Conservation (phyloP, 2,888 invertebrate genomes). For the Acleris sparsana region DNA sequence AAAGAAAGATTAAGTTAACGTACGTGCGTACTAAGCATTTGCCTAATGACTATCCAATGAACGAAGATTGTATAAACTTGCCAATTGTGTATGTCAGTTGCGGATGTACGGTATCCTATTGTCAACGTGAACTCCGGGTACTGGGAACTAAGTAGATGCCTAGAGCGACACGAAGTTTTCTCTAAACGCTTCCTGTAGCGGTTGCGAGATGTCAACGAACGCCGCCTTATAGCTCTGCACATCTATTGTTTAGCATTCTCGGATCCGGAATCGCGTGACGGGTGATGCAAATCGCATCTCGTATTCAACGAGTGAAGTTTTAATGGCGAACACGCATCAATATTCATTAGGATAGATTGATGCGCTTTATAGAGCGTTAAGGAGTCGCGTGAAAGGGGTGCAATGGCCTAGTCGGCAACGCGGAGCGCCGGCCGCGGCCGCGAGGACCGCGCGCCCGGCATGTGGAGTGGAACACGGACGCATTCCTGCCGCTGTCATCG, state of each 20-base stretch:
- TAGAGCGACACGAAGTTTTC: slow-evolving; percentile 47
- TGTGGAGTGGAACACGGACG: slow-evolving; percentile 69
- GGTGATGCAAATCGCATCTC: slow-evolving; percentile 43
- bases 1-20: neutral
- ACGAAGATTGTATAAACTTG: slow-evolving; percentile 16
- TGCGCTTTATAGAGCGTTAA: slow-evolving; percentile 80
- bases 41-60: slow-evolving; percentile 14
- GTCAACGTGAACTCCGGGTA: slow-evolving; percentile 49
- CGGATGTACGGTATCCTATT: slow-evolving; percentile 40
- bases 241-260: slow-evolving; percentile 38
- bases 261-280: slow-evolving; percentile 56
- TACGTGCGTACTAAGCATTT: too few relatives aligned
- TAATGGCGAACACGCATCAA: slow-evolving; percentile 50
- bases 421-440: slow-evolving; percentile 42
- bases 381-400: slow-evolving; percentile 78
- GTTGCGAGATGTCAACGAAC: slow-evolving; percentile 58
- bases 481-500: slow-evolving; percentile 66
- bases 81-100: slow-evolving; percentile 25
- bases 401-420: slow-evolving; percentile 71
- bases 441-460: slow-evolving; percentile 43
- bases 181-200: slow-evolving; percentile 59
- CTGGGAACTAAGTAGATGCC: slow-evolving; percentile 49
- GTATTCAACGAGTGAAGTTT: slow-evolving; percentile 49
- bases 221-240: slow-evolving; percentile 43
- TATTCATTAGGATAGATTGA: slow-evolving; percentile 70